Conservation (phyloP, 1,140 invertebrate species). For the Stenopsyche tienmushanensis region DNA sequence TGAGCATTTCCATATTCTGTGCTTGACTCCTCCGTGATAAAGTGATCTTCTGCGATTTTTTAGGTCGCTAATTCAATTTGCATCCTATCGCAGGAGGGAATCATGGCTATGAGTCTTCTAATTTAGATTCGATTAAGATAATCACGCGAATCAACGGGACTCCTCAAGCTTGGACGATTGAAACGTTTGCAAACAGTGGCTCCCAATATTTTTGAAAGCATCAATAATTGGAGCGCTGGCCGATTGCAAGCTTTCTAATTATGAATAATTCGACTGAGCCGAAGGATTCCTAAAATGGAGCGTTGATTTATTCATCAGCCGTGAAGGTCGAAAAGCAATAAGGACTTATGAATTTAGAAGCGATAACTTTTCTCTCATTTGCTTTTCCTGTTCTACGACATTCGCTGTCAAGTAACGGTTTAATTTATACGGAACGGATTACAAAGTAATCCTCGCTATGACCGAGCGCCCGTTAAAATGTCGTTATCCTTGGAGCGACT, state of each 20-base stretch:
- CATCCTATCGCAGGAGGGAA: too few species aligned
- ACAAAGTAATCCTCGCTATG: background rate
- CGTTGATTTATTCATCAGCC: background rate
- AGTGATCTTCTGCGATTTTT: too few species aligned
- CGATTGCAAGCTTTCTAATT: background rate
- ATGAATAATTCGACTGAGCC: background rate
- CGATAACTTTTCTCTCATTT: background rate
- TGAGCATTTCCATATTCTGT: too few species aligned
- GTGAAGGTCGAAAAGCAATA: background rate
- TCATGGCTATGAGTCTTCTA: too few species aligned
- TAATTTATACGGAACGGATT: too few species aligned
- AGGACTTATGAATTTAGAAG: background rate
- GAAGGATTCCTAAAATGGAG: background rate
- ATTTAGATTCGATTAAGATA: too few species aligned
- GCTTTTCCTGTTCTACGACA: background rate
- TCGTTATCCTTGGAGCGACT: background rate
- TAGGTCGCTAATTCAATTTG: too few species aligned
- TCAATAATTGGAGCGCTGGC: too few species aligned
- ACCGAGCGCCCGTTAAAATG: background rate
- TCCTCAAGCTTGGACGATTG: too few species aligned
- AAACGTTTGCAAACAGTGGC: background rate
- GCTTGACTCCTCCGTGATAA: too few species aligned
- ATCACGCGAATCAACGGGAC: too few species aligned
- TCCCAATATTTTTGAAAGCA: background rate
- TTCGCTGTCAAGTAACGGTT: too few species aligned